Percentiles rank a stretch among this genome's conserved stretches.
Conservation (phyloP, 1,140 invertebrate species). For the Pseudobourletiella spinata region DNA sequence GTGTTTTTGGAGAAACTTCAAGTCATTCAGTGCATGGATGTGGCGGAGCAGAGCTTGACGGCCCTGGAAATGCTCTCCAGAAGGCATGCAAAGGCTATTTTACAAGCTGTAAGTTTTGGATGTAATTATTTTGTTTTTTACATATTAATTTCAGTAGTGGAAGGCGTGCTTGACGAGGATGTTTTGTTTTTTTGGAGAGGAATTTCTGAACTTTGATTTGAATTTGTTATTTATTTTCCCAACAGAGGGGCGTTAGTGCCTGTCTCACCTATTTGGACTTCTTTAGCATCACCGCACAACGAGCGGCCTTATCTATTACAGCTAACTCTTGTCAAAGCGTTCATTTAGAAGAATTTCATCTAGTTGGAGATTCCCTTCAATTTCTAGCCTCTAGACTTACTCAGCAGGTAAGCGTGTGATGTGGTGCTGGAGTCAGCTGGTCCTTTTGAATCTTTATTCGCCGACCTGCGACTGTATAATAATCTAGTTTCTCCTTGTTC, state of each 20-base stretch:
- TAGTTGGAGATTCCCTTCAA: slow-evolving; percentile 77
- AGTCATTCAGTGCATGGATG: slow-evolving; percentile 98
- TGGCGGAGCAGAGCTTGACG: slow-evolving; percentile 92
- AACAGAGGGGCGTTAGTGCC: slow-evolving; percentile 84
- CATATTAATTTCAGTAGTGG: too few species aligned
- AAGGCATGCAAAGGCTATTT: slow-evolving; percentile 90
- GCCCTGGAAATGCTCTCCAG: slow-evolving; percentile 93
- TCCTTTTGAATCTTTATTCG: too few species aligned
- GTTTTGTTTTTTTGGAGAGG: too few species aligned
- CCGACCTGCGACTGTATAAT: too few species aligned
- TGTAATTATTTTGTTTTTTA: neutral
- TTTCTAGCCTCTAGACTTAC: slow-evolving; percentile 75
- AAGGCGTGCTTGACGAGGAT: too few species aligned
- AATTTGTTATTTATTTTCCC: slow-evolving; percentile 37
- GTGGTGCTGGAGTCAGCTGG: too few species aligned
- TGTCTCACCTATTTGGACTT: slow-evolving; percentile 95
- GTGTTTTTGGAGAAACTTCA: slow-evolving; percentile 92
- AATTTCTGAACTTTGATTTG: too few species aligned
- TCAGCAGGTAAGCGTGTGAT: slow-evolving; percentile 62
- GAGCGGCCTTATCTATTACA: slow-evolving; percentile 86
- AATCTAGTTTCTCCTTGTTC: too few species aligned
- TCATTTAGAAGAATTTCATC: slow-evolving; percentile 83
- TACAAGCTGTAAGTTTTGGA: slow-evolving; percentile 67
- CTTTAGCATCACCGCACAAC: slow-evolving; percentile 92
- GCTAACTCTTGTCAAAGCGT: slow-evolving; percentile 95